These are phyloP conservation scores for Parasteatoda tepidariorum DNA, from an alignment of 1,140 invertebrate genomes.

Conservation along the genomic window DNA sequence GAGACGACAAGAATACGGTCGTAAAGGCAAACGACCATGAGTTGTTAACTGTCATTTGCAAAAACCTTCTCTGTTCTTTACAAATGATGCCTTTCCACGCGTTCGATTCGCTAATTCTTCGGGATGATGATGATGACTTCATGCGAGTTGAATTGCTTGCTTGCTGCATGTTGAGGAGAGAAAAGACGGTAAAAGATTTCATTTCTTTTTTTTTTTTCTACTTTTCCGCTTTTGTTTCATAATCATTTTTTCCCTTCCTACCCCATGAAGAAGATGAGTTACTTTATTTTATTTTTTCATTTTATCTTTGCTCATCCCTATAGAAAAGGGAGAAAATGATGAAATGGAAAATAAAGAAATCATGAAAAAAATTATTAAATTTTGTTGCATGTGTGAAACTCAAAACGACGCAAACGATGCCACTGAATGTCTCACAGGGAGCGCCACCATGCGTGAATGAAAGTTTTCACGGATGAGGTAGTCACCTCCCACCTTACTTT, in stretches of 20 bases:
- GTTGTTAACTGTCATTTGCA: constrained; percentile 61
- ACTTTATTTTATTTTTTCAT: background rate
- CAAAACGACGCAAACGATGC: constrained; percentile 19
- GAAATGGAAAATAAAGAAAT: constrained; percentile 35
- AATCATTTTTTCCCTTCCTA: constrained; percentile 42
- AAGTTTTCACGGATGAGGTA: constrained; percentile 60
- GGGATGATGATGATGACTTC: constrained; percentile 56
- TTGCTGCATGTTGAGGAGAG: background rate
- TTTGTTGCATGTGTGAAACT: constrained; percentile 42
- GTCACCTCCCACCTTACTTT: background rate
- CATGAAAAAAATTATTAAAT: constrained; percentile 57
- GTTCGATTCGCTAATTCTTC: constrained; percentile 55
- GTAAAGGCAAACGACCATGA: constrained; percentile 57
- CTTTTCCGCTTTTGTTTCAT: constrained; percentile 44
- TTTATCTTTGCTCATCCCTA: no score
- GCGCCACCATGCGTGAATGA: background rate
- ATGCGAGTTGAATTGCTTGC: background rate
- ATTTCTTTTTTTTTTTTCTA: constrained; percentile 19
- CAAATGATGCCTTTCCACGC: constrained; percentile 39
- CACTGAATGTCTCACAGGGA: background rate
- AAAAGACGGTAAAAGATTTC: background rate
- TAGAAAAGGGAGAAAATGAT: background rate
- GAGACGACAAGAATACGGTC: constrained; percentile 1
- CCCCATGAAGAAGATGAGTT: background rate
- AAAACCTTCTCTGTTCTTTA: constrained; percentile 50